A percentile compares a stretch with the other conserved stretches of the same genome.
phyloP scores from a whole-genome alignment of 2,113 vertebrate genomes.

The Myrmophylax atrothorax region DNA sequence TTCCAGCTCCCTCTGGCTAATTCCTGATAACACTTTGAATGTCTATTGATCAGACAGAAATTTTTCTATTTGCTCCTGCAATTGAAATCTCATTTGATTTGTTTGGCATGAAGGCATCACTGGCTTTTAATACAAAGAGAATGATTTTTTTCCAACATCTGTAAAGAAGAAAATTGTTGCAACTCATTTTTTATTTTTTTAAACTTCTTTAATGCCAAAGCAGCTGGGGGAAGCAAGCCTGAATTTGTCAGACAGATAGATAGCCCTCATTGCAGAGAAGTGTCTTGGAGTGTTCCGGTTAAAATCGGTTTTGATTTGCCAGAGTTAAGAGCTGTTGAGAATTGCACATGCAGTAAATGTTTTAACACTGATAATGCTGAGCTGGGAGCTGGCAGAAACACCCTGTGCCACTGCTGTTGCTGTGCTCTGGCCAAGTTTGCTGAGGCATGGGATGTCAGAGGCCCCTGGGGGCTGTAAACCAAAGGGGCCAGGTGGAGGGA shows the following conservation, averaged over 20 bases:
- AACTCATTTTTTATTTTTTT: background rate
- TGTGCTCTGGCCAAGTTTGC: background rate
- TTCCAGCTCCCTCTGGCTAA: background rate
- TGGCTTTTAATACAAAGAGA: background rate
- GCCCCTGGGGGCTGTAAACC: background rate
- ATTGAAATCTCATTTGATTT: conserved; percentile 32
- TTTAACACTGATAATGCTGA: conserved; percentile 56
- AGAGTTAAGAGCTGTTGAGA: conserved; percentile 61
- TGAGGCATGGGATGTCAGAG: background rate
- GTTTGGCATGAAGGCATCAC: background rate
- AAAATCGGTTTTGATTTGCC: conserved; percentile 65
- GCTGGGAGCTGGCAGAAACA: conserved; percentile 13
- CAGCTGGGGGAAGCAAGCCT: conserved; percentile 34
- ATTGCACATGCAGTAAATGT: conserved; percentile 49
- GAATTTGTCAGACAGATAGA: conserved; percentile 56
- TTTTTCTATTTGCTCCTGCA: conserved; percentile 30
- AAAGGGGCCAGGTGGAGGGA: background rate
- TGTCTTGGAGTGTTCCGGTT: conserved; percentile 59
- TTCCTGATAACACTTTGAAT: background rate
- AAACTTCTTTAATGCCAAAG: background rate
- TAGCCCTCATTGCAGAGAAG: conserved; percentile 19
- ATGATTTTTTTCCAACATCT: background rate
- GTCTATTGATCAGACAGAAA: conserved; percentile 23
- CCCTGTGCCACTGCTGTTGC: background rate
- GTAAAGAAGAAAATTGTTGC: conserved; percentile 14